Conservation (phyloP, 2,888 invertebrate genomes). For the Ferrisia virgata region DNA sequence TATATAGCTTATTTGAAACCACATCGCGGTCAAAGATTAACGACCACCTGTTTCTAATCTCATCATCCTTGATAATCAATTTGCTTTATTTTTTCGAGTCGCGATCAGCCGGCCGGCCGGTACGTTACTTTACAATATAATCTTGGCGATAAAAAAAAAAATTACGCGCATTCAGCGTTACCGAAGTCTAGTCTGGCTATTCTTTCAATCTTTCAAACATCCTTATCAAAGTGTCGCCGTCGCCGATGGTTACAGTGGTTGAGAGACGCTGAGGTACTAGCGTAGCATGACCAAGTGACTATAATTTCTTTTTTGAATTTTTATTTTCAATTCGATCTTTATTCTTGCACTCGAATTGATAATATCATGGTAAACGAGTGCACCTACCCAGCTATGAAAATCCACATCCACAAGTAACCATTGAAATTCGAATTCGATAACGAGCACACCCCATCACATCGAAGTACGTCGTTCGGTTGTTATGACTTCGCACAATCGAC, state of each 20-base stretch:
- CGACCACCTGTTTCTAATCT: neutral
- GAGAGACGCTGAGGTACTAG: too few species aligned
- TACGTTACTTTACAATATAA: neutral
- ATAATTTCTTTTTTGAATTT: too few species aligned
- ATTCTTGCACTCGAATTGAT: too few species aligned
- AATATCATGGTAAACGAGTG: too few species aligned
- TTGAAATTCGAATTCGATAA: neutral
- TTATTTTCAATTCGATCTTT: too few species aligned
- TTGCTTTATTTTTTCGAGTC: neutral
- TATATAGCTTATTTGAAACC: neutral
- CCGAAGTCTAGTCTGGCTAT: neutral
- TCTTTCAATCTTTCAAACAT: neutral
- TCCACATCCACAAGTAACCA: too few species aligned
- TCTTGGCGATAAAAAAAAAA: neutral
- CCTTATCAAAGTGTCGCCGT: neutral
- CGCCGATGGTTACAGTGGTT: neutral
- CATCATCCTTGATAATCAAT: neutral
- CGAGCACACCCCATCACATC: neutral
- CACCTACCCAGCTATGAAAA: too few species aligned
- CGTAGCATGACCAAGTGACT: too few species aligned
- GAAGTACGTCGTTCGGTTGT: neutral
- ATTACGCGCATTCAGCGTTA: neutral
- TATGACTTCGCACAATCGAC: neutral
- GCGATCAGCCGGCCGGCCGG: too few species aligned
- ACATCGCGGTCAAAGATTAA: neutral